phyloP scores from a whole-genome alignment of 2,888 invertebrate species.

The Microctonus brassicae region DNA sequence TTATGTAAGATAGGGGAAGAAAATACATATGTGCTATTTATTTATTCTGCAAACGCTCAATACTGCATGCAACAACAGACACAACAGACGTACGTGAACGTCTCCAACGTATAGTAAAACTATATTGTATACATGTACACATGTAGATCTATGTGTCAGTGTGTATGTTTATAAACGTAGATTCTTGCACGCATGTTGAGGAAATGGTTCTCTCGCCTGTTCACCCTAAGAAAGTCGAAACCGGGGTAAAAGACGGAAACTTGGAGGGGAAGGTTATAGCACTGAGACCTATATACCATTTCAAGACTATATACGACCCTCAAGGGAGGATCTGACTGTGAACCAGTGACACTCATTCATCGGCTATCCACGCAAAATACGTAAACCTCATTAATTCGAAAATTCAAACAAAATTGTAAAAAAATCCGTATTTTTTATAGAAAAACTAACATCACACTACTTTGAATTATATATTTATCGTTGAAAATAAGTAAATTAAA shows the following conservation, averaged over 20 bases:
- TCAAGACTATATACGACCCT: slow-evolving; percentile 49
- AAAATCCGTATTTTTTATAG: too few species aligned
- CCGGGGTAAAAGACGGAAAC: slow-evolving; percentile 41
- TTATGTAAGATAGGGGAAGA: neutral
- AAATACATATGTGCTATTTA: neutral
- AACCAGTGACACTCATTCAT: slow-evolving; percentile 53
- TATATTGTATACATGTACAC: neutral
- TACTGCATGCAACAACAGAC: neutral
- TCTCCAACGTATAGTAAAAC: neutral
- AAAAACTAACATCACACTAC: too few species aligned
- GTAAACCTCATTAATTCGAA: neutral
- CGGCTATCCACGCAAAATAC: slow-evolving; percentile 27
- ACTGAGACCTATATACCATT: slow-evolving; percentile 33
- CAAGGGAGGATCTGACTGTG: slow-evolving; percentile 44
- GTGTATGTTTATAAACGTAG: slow-evolving; percentile 39
- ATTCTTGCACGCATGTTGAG: slow-evolving; percentile 28
- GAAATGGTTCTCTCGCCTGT: slow-evolving; percentile 31
- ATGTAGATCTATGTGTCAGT: slow-evolving; percentile 31
- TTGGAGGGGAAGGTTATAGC: slow-evolving; percentile 24
- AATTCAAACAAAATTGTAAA: neutral
- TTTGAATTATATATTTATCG: too few species aligned
- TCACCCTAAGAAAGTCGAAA: slow-evolving; percentile 40
- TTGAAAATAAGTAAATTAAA: slow-evolving; percentile 6
- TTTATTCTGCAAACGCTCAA: neutral
- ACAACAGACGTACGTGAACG: slow-evolving; percentile 27